A percentile compares a stretch with the other conserved stretches of the same genome.
Conservation (phyloP, 2,888 invertebrate species). For the Drosophila parthenogenetica region DNA sequence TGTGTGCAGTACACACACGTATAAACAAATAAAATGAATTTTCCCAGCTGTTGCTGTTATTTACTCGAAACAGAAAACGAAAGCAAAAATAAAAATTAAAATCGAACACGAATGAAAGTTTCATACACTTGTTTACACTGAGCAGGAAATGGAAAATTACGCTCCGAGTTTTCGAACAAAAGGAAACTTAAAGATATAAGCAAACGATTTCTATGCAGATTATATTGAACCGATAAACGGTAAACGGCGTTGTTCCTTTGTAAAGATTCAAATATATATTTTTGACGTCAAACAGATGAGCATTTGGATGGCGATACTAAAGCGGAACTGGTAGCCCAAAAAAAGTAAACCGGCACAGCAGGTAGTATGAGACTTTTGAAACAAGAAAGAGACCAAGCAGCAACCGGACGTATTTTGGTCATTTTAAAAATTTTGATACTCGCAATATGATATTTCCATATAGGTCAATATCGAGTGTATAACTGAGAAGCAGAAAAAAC, state of each 20-base stretch:
- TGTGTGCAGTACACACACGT: not conserved
- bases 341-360: constrained; percentile 78
- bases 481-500: constrained; percentile 9
- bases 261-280: constrained; percentile 27
- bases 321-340: constrained; percentile 70
- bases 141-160: constrained; percentile 47
- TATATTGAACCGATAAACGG: constrained; percentile 41
- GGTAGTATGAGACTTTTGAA: constrained; percentile 56
- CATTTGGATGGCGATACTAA: constrained; percentile 22
- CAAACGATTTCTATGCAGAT: constrained; percentile 31
- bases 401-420: constrained; percentile 57
- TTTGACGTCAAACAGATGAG: constrained; percentile 60
- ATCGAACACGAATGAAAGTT: constrained; percentile 17
- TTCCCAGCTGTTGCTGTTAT: constrained; percentile 15
- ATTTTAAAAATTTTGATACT: constrained; percentile 15
- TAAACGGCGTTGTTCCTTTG: constrained; percentile 11
- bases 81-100: not conserved
- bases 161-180: constrained; percentile 4
- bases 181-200: constrained; percentile 33
- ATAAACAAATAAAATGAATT: constrained; percentile 29
- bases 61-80: not conserved
- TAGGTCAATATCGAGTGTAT: constrained; percentile 41
- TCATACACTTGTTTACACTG: constrained; percentile 25
- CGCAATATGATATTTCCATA: constrained; percentile 31
- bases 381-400: constrained; percentile 51